Percentiles rank a stretch among this genome's conserved stretches.
Evolutionary conservation across 1,140 invertebrate species (phyloP).

Genomic region (Cardiocondyla obscurior): DNA sequence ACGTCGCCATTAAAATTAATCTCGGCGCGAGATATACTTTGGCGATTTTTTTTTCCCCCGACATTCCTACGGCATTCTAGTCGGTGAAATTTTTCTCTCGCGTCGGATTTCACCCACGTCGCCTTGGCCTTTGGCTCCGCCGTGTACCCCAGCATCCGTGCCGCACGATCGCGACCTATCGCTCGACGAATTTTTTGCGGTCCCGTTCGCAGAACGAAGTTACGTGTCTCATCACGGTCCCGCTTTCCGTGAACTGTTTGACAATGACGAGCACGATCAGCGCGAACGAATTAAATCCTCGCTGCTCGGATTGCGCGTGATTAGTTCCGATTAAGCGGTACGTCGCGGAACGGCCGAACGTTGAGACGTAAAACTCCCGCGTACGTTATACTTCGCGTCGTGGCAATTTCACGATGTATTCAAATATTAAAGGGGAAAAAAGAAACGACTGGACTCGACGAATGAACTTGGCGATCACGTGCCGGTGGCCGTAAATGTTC

Average conservation of each 20-base stretch:
- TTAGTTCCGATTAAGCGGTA: slow-evolving; percentile 36
- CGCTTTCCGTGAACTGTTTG: slow-evolving; percentile 57
- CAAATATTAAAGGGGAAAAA: no score
- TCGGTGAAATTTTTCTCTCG: slow-evolving; percentile 60
- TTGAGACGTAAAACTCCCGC: background rate
- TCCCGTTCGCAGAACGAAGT: slow-evolving; percentile 61
- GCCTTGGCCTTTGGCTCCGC: slow-evolving; percentile 77
- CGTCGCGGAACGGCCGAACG: slow-evolving; percentile 7
- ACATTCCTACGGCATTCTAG: slow-evolving; percentile 62
- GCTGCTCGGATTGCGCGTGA: slow-evolving; percentile 30
- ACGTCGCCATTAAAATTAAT: background rate
- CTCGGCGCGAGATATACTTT: background rate
- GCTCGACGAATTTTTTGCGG: background rate
- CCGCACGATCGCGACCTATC: background rate
- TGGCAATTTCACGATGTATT: background rate
- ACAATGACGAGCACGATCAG: slow-evolving; percentile 41
- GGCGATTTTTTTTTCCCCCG: slow-evolving; percentile 71
- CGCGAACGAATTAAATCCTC: slow-evolving; percentile 43
- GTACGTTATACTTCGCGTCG: background rate
- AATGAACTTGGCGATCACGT: slow-evolving; percentile 43
- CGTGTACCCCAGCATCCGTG: slow-evolving; percentile 9
- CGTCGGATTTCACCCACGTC: slow-evolving; percentile 68
- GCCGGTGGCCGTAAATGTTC: slow-evolving; percentile 49
- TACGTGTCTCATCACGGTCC: slow-evolving; percentile 23
- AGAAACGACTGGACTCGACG: background rate